Base-by-base conservation (phyloP, 2,113 vertebrate species). In the Physeter macrocephalus region DNA sequence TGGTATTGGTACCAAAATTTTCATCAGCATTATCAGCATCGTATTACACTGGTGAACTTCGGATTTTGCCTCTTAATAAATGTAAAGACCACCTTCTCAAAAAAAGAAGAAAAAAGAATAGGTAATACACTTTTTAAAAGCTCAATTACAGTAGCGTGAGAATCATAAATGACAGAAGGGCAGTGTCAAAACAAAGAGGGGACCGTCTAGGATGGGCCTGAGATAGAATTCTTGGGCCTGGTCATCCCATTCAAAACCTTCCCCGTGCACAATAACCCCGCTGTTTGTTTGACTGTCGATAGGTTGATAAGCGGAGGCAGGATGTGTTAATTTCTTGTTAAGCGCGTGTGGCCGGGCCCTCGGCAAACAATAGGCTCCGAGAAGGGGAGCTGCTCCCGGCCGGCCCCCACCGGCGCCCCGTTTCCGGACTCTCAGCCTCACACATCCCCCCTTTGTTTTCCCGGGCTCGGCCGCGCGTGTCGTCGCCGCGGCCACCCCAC, bases 351-450 rank as follows among this genome's bases (percentile, higher is more conserved):
- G 78, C 10, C 36, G 88, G 43, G 89, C 95, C n/a, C 98, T 95
- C 98, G 97, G 94, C 95, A 98, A 99, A 99, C 99, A 99, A 99
- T 99, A 98, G 99, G 97, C 98, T 98, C 98, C 14, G 98, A 97
- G 98, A 97, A 97, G 98, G 98, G 98, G 29, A 3, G 95, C 54
- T 15, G 98, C 98, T 96, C 98, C 98, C 92, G 95, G 83, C 95
- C 89, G 80, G 46, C 87, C 96, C 98, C 98, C 97, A 66, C 20
- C 62, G 98, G 98, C 86, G 98, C 98, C 98, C 97, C 96, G 85
- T 98, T 99, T 99, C 99, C 99, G 98, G 98, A 88, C 97, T 95
- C 81, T 96, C 90, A 85, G 97, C 98, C 97, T 96, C 98, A 98
- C 98, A 99, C 99, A 99, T 99, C 99, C 99, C 98, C 91, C 98